Conservation (phyloP, 2,797 vertebrate species). For the Petrocephalus schoutedeni region DNA sequence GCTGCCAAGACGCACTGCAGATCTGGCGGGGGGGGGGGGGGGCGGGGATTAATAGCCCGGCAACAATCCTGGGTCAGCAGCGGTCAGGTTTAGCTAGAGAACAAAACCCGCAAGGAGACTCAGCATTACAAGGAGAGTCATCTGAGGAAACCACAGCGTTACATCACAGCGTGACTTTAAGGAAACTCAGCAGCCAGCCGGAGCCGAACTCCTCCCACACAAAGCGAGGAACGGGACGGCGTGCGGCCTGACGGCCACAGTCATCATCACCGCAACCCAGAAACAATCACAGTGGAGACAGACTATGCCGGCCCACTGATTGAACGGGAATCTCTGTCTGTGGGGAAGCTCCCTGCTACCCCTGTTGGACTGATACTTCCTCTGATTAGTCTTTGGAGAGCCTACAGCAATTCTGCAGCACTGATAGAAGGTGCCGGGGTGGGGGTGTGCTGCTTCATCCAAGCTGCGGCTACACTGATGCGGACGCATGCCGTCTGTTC, state of each 20-base stretch:
- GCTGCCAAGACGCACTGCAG: constrained; percentile 22
- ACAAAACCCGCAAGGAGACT: not conserved
- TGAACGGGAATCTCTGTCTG: not conserved
- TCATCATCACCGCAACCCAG: not conserved
- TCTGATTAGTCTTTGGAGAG: not conserved
- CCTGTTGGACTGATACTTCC: not conserved
- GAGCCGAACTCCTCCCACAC: not conserved
- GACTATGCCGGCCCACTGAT: not conserved
- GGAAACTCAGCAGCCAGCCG: not conserved
- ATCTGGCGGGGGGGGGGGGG: not conserved
- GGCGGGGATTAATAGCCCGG: not conserved
- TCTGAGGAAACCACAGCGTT: not conserved
- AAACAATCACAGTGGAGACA: not conserved
- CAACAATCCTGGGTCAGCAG: not conserved
- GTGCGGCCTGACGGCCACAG: not conserved
- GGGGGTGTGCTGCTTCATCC: not conserved
- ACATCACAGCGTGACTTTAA: not conserved
- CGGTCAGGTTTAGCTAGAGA: not conserved
- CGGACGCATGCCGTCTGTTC: not conserved
- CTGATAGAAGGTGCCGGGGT: not conserved
- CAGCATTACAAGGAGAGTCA: not conserved
- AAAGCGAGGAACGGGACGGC: not conserved
- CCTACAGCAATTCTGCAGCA: not conserved
- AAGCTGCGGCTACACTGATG: not conserved
- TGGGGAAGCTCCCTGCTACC: not conserved